Evolutionary conservation across 2,113 vertebrate genomes (phyloP), one percentile per base, ranked within the genome.

Genomic region (Capricornis sumatraensis): DNA sequence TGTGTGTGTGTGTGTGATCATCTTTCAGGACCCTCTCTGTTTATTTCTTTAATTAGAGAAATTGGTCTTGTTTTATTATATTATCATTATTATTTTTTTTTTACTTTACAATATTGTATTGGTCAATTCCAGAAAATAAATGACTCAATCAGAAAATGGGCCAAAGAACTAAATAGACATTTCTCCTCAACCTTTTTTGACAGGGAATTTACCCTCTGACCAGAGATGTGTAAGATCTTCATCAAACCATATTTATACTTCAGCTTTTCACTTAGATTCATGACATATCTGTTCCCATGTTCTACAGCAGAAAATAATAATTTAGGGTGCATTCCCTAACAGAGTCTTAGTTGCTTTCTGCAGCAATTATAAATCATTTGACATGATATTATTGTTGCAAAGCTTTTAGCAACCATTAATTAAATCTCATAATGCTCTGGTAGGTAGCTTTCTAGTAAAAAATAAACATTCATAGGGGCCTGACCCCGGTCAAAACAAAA

Each of bases 391-490:
- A 94, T 87, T 74, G 71, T 95, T 83, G 58, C 52, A 53, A 94
- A 40, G 17, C n/a, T 94, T 60, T 95, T 95, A 86, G 28, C 14
- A 97, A 71, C 36, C 33, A 94, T 94, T 97, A 95, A 97, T 79
- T 90, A 95, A 95, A 89, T 92, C 27, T 92, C 58, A 33, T 52
- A 95, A 74, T 11, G 13, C 2, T 81, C 50, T 45, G 79, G 33
- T 57, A 79, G 43, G 40, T 89, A 94, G 43, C 16, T 91, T 87
- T 94, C 21, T 33, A 94, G 81, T 79, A 57, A 92, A 95, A 28
- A 87, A 55, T 7, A 50, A 94, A 33, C 8, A 89, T 83, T 67
- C 23, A 85, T 11, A 81, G 27, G 87, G 5, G 12, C 5, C 6
- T n/a, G 71, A 23, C 4, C 47, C 2, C 5, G 30, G 25, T n/a